A percentile compares a stretch with the other conserved stretches of the same genome.
Conservation (phyloP, 2,113 vertebrate genomes). For the Alouatta palliata region DNA sequence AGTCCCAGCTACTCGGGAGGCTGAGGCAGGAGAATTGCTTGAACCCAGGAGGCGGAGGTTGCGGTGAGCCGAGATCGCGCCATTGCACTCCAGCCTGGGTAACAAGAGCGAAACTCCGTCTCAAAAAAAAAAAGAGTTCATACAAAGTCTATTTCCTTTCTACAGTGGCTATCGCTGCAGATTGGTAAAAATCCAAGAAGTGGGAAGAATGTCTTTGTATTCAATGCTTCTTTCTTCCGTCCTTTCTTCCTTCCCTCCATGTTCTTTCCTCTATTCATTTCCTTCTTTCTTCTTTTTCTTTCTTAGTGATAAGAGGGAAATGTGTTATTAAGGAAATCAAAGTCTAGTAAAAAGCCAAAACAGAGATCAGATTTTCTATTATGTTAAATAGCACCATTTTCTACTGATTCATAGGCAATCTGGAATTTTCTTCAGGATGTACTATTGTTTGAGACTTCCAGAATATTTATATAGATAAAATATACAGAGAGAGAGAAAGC, state of each 20-base stretch:
- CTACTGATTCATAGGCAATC: not conserved
- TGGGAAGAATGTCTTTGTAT: constrained; percentile 51
- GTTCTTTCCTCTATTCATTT: not conserved
- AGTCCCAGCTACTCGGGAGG: too few species aligned
- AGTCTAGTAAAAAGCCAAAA: constrained; percentile 74
- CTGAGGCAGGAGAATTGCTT: too few species aligned
- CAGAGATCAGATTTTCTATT: constrained; percentile 58
- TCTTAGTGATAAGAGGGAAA: constrained; percentile 51
- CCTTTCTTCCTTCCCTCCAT: not conserved
- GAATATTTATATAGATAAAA: too few species aligned
- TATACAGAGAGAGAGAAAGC: too few species aligned
- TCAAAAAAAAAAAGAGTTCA: too few species aligned
- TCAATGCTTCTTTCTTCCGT: not conserved
- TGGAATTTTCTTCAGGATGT: not conserved
- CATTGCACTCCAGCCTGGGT: too few species aligned
- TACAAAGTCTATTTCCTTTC: constrained; percentile 67
- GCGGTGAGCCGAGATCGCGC: too few species aligned
- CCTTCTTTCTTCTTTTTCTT: not conserved
- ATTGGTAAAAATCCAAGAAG: constrained; percentile 59
- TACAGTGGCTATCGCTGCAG: constrained; percentile 65
- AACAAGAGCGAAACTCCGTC: too few species aligned
- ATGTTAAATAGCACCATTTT: not conserved
- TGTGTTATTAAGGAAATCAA: constrained; percentile 64
- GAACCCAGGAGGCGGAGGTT: too few species aligned
- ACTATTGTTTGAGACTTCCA: not conserved